Conservation (phyloP, 2,797 vertebrate species). For the Emydoidea blandingii region DNA sequence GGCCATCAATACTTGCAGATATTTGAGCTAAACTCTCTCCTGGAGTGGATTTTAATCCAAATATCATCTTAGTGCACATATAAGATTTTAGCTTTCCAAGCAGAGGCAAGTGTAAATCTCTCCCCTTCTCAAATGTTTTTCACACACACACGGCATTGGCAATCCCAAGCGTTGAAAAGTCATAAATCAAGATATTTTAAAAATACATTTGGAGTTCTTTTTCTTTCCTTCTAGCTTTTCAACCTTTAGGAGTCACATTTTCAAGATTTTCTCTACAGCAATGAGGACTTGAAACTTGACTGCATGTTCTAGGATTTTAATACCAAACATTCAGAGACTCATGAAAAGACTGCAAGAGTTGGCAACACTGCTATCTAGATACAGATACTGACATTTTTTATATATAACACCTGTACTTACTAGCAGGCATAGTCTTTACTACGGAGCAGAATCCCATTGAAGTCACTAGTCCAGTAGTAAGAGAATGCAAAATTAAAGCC, state of each 20-base stretch:
- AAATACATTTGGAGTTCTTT: background rate
- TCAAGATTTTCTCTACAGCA: background rate
- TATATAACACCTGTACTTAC: background rate
- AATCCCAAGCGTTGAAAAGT: background rate
- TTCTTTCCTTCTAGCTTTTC: rapidly evolving
- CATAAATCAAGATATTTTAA: background rate
- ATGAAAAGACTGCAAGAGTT: background rate
- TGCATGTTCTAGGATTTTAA: background rate
- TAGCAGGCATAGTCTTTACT: background rate
- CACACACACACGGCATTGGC: background rate
- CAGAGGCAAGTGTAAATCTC: background rate
- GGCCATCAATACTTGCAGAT: background rate
- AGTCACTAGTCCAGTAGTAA: background rate
- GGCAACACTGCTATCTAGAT: background rate
- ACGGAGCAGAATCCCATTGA: background rate
- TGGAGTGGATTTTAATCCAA: background rate
- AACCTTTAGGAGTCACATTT: background rate
- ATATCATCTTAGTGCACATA: background rate
- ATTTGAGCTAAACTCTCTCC: background rate
- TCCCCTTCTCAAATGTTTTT: background rate
- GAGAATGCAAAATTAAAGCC: background rate
- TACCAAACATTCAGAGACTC: background rate
- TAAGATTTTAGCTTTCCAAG: background rate
- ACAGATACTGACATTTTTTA: background rate
- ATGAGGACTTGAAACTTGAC: background rate